Conservation (phyloP, 2,888 invertebrate species). For the Polia nebulosa region DNA sequence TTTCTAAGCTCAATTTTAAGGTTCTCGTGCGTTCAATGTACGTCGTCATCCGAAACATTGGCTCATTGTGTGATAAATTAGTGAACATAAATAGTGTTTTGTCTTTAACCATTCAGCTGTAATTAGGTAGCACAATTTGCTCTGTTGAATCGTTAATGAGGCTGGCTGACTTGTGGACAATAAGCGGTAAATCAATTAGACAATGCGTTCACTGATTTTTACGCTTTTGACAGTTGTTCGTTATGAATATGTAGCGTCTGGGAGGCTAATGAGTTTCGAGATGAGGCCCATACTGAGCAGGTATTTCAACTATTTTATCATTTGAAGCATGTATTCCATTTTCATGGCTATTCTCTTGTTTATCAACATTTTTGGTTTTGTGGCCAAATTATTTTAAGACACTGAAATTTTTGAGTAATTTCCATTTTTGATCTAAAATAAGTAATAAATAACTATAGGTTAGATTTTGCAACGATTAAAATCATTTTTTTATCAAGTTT, state of each 20-base stretch:
- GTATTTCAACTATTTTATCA: constrained; percentile 61
- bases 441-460: neutral
- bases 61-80: constrained; percentile 89
- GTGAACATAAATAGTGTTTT: constrained; percentile 90
- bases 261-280: constrained; percentile 57
- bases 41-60: constrained; percentile 85
- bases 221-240: constrained; percentile 72
- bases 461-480: neutral
- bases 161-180: constrained; percentile 81
- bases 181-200: constrained; percentile 86
- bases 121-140: constrained; percentile 91
- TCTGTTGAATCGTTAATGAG: constrained; percentile 89
- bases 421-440: neutral
- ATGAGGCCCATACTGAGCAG: constrained; percentile 58
- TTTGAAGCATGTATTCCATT: constrained; percentile 41
- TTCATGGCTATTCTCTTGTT: constrained; percentile 49
- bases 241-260: constrained; percentile 72
- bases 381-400: neutral
- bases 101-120: constrained; percentile 87
- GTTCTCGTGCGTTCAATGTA: constrained; percentile 74
- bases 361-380: constrained; percentile 33
- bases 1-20: constrained; percentile 87
- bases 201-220: constrained; percentile 78
- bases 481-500: neutral
- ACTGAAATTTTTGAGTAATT: neutral